These are phyloP conservation scores for Drosophila kurseongensis DNA, from an alignment of 1,140 invertebrate species.

Conservation along the genomic window DNA sequence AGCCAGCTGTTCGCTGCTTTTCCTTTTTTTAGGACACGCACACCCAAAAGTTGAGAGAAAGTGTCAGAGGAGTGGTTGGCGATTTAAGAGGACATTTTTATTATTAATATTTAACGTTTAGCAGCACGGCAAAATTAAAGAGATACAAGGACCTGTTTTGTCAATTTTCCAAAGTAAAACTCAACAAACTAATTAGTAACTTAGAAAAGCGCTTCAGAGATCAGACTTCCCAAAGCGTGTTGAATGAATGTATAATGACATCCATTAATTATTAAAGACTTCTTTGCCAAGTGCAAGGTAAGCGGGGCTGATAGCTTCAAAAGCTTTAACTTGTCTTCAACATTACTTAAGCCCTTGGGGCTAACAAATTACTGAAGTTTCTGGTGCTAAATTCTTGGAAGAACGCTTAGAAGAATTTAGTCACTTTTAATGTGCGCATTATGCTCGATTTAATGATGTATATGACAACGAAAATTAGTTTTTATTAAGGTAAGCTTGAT, in stretches of 20 bases:
- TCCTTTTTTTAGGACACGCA: conserved; percentile 22
- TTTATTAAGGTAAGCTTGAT: no score
- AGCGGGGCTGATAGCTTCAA: no score
- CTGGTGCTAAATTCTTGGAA: not conserved
- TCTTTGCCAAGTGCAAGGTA: not conserved
- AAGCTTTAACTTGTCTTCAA: no score
- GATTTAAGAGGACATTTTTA: conserved; percentile 20
- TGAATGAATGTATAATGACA: conserved; percentile 14
- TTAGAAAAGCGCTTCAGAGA: not conserved
- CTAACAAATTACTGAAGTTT: conserved; percentile 14
- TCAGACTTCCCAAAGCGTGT: conserved; percentile 1
- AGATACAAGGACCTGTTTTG: not conserved
- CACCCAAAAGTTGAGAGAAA: not conserved
- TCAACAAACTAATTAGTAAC: conserved; percentile 7
- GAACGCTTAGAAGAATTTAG: not conserved
- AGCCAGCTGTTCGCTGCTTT: conserved; percentile 52
- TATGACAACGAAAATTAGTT: no score
- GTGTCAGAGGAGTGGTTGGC: not conserved
- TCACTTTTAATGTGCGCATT: no score
- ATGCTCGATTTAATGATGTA: not conserved
- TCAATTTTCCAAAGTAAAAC: not conserved
- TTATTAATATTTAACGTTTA: conserved; percentile 36
- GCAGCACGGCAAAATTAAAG: not conserved
- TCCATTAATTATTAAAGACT: conserved; percentile 22
- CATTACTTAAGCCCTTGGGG: not conserved